A percentile compares a stretch with the other conserved stretches of the same genome.
These are phyloP conservation scores for Ligdia adustata DNA, from an alignment of 2,888 invertebrate genomes.

Conservation along the genomic window DNA sequence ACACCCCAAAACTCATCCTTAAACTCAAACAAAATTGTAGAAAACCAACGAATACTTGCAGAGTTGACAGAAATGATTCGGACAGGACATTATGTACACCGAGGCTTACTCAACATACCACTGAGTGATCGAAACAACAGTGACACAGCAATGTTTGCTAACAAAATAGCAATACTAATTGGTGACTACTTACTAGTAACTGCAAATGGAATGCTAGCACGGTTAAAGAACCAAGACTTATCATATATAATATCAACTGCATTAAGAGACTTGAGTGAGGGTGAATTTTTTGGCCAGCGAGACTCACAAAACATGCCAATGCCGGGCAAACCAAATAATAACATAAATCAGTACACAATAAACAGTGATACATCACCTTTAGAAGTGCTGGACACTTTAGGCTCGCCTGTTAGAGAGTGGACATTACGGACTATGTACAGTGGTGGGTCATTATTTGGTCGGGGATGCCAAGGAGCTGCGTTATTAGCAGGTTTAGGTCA, in stretches of 20 bases:
- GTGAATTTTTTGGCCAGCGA: constrained; percentile 90
- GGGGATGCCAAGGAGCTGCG: constrained; percentile 92
- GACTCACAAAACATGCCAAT: constrained; percentile 90
- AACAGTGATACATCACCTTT: constrained; percentile 66
- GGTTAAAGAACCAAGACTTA: constrained; percentile 87
- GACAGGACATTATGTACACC: constrained; percentile 92
- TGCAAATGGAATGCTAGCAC: constrained; percentile 91
- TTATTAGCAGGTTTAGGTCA: constrained; percentile 88
- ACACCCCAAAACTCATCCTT: constrained; percentile 82
- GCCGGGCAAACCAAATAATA: constrained; percentile 83
- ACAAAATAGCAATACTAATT: constrained; percentile 93
- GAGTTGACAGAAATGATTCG: constrained; percentile 95
- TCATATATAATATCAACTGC: constrained; percentile 93
- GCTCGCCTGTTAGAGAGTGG: constrained; percentile 88
- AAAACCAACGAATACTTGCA: constrained; percentile 76
- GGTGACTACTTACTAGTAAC: constrained; percentile 94
- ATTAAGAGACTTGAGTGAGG: constrained; percentile 91
- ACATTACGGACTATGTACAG: constrained; percentile 88
- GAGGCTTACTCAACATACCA: constrained; percentile 80
- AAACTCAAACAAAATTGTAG: constrained; percentile 82
- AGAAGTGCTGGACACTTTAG: constrained; percentile 65
- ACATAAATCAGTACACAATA: constrained; percentile 56
- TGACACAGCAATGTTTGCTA: constrained; percentile 92
- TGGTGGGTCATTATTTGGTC: constrained; percentile 87
- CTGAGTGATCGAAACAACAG: constrained; percentile 77